Conservation (phyloP, 2,113 vertebrate species). For the Neodontobutis hainanensis region DNA sequence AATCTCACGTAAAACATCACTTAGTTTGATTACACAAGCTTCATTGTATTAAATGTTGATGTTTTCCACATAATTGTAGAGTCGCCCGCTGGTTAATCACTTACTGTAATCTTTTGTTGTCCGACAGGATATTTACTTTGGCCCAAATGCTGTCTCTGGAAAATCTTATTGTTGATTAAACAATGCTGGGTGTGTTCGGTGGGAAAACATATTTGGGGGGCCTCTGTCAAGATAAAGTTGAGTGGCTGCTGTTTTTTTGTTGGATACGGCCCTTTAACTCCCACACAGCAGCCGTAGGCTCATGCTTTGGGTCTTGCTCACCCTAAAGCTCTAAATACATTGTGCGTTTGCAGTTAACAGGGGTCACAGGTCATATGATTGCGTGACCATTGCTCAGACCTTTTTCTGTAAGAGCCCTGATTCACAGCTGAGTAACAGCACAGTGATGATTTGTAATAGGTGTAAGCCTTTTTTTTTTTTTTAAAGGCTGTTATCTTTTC, state of each 20-base stretch:
- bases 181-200: conserved; percentile 47
- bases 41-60: background rate
- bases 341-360: conserved; percentile 32
- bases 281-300: background rate
- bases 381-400: background rate
- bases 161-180: conserved; percentile 26
- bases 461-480: background rate
- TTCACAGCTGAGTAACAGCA: conserved; percentile 47
- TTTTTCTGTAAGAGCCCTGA: conserved; percentile 13
- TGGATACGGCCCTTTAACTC: conserved; percentile 2
- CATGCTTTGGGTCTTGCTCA: conserved; percentile 44
- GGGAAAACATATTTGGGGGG: conserved; percentile 8
- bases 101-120: conserved; percentile 35
- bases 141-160: conserved; percentile 27
- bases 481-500: background rate
- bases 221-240: background rate
- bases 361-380: conserved; percentile 32
- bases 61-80: conserved; percentile 2
- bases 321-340: conserved; percentile 27
- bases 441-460: background rate
- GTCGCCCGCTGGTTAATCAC: conserved; percentile 1
- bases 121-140: conserved; percentile 48
- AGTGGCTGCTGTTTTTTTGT: conserved; percentile 5
- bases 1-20: background rate
- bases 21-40: background rate